Conservation (phyloP, 2,113 vertebrate species). For the Dasypus novemcinctus region DNA sequence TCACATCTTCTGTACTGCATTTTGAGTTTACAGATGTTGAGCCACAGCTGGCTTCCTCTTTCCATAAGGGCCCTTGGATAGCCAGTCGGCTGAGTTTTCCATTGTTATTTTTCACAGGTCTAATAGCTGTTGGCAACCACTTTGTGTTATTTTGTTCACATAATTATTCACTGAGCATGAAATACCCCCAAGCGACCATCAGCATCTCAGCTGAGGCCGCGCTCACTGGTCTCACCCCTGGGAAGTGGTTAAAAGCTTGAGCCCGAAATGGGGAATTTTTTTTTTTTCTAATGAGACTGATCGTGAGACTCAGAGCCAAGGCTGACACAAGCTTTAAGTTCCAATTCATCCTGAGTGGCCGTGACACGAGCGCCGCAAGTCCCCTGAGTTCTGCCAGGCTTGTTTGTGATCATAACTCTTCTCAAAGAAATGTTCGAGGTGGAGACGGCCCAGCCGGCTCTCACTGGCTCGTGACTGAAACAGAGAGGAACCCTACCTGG, state of each 20-base stretch:
- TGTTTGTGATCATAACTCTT: neutral
- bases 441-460: neutral
- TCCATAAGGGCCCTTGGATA: conserved; percentile 54
- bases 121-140: conserved; percentile 74
- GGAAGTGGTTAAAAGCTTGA: conserved; percentile 68
- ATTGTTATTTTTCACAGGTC: conserved; percentile 66
- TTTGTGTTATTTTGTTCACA: conserved; percentile 62
- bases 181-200: conserved; percentile 66
- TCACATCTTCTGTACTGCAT: conserved; percentile 1
- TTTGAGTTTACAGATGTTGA: conserved; percentile 75
- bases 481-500: neutral
- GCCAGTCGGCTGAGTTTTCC: conserved; percentile 69
- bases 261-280: neutral
- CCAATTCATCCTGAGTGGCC: neutral
- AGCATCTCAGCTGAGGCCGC: conserved; percentile 75
- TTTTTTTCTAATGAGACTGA: neutral
- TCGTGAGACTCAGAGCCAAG: neutral
- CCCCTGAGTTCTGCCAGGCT: neutral
- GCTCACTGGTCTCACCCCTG: conserved; percentile 39
- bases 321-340: neutral
- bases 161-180: conserved; percentile 78
- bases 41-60: conserved; percentile 77
- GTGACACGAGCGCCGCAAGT: neutral
- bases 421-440: neutral
- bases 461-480: neutral